These are phyloP conservation scores for Eueides isabella DNA, from an alignment of 1,140 invertebrate genomes.

Conservation along the genomic window DNA sequence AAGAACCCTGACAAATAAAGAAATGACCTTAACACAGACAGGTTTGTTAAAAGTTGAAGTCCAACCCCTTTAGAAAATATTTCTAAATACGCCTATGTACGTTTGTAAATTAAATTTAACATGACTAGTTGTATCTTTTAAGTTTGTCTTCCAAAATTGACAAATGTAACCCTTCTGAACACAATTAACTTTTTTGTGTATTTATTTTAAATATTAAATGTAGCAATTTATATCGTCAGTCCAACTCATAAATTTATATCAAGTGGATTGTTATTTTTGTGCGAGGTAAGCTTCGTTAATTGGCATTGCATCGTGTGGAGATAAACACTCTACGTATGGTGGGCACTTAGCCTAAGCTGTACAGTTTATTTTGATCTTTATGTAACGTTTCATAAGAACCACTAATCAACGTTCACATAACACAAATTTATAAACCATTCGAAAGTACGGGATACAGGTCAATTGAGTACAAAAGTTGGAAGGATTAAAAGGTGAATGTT, in stretches of 20 bases:
- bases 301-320: conserved; percentile 30
- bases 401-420: neutral
- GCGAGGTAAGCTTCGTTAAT: conserved; percentile 30
- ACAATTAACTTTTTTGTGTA: neutral
- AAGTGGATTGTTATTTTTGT: conserved; percentile 32
- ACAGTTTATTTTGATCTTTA: conserved; percentile 13
- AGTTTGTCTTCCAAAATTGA: no score
- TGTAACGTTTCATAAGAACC: neutral
- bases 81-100: no score
- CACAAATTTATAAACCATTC: conserved; percentile 17
- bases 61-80: no score
- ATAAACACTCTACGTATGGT: conserved; percentile 26
- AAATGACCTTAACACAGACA: no score
- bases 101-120: no score
- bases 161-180: neutral
- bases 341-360: neutral
- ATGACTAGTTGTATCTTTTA: no score
- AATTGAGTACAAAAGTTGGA: conserved; percentile 31
- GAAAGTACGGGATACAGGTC: conserved; percentile 21
- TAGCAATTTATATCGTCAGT: neutral
- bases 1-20: no score
- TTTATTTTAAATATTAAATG: neutral
- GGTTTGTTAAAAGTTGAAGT: no score
- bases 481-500: conserved; percentile 28
- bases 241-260: conserved; percentile 30